Percentiles rank a stretch among this genome's conserved stretches.
phyloP scores from a whole-genome alignment of 2,797 vertebrate genomes.

The Lerista edwardsae region DNA sequence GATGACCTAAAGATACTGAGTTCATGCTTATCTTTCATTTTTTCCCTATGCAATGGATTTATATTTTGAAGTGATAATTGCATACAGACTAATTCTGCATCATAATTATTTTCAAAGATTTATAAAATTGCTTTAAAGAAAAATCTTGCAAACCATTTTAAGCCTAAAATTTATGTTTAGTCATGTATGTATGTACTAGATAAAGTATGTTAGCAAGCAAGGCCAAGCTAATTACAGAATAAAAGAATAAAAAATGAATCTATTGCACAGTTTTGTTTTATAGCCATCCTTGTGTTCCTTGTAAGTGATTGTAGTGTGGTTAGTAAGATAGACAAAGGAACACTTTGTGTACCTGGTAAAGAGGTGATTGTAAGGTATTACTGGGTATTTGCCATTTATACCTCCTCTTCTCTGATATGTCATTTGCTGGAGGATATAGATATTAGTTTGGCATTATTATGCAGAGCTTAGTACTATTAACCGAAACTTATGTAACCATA shows the following conservation, averaged over 20 bases:
- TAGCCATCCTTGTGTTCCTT: background rate
- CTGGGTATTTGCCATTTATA: background rate
- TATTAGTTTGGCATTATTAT: background rate
- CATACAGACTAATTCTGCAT: background rate
- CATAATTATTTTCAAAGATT: constrained; percentile 2
- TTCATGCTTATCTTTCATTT: constrained; percentile 23
- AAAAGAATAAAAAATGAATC: background rate
- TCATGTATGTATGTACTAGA: background rate
- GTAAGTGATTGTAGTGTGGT: background rate
- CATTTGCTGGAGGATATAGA: too few relatives aligned
- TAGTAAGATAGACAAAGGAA: background rate
- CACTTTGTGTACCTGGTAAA: background rate
- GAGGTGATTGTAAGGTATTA: background rate
- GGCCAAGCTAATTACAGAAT: background rate
- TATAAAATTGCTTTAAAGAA: background rate
- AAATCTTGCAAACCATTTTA: background rate
- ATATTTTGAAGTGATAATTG: constrained; percentile 24
- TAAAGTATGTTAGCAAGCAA: constrained; percentile 6
- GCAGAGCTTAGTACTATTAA: background rate
- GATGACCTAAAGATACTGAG: constrained; percentile 14
- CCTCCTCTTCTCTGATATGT: background rate
- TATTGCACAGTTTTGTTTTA: background rate
- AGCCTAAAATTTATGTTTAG: background rate
- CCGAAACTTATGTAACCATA: too few relatives aligned
- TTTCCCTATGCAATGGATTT: background rate